Conservation (phyloP, 2,888 invertebrate species). For the Amphipyra tragopoginis region DNA sequence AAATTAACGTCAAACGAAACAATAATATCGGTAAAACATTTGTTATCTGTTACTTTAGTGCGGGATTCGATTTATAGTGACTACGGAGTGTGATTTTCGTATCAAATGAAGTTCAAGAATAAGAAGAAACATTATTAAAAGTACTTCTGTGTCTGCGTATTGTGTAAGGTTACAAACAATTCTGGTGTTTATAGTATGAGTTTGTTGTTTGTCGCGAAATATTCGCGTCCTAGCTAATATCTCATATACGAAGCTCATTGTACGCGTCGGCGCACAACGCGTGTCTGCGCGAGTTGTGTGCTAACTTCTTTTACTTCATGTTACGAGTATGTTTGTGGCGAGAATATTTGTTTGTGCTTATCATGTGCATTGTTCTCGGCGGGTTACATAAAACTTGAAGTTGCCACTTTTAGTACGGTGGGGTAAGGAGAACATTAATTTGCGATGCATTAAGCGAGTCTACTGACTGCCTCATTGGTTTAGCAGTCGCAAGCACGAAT, state of each 20-base stretch:
- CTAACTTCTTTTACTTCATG: not conserved
- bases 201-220: not conserved
- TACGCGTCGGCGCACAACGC: not conserved
- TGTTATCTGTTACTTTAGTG: too few relatives aligned
- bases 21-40: too few relatives aligned
- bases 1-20: too few relatives aligned
- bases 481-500: too few relatives aligned
- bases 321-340: not conserved
- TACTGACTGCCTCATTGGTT: too few relatives aligned
- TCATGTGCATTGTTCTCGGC: not conserved
- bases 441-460: too few relatives aligned
- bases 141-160: not conserved
- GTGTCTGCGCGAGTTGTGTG: not conserved
- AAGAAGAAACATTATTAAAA: not conserved
- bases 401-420: not conserved
- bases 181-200: not conserved
- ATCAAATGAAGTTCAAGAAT: too few relatives aligned
- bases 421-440: not conserved
- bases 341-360: conserved; percentile 4
- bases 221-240: not conserved
- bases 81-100: too few relatives aligned
- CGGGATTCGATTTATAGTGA: too few relatives aligned
- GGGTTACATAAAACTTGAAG: conserved; percentile 2
- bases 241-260: not conserved
- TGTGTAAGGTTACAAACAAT: not conserved